Evolutionary conservation across 2,888 invertebrate species (phyloP).

Genomic region (Nomada flava): DNA sequence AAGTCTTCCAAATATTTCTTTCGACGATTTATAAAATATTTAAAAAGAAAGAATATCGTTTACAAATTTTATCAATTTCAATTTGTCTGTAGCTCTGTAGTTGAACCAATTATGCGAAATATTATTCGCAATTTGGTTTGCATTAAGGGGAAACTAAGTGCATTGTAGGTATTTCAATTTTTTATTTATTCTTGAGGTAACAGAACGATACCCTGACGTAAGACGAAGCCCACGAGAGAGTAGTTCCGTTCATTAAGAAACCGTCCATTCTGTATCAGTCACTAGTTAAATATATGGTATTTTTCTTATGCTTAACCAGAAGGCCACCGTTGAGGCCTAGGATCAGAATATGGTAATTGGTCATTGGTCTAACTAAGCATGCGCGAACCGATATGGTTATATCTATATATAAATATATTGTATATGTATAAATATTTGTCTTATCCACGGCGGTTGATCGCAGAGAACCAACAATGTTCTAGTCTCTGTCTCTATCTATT

Average conservation of each 20-base stretch:
- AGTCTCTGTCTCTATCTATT: slow-evolving; percentile 41
- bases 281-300: slow-evolving; percentile 80
- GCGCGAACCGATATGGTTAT: slow-evolving; percentile 61
- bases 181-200: too few relatives aligned
- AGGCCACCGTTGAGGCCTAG: slow-evolving; percentile 95
- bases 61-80: too few relatives aligned
- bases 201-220: slow-evolving; percentile 42
- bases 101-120: too few relatives aligned
- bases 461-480: slow-evolving; percentile 72
- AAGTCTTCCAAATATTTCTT: too few relatives aligned
- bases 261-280: slow-evolving; percentile 73
- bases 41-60: too few relatives aligned
- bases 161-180: too few relatives aligned
- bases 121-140: too few relatives aligned
- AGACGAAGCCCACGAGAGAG: slow-evolving; percentile 30
- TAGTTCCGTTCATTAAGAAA: slow-evolving; percentile 47
- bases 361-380: slow-evolving; percentile 76
- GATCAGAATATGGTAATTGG: slow-evolving; percentile 96
- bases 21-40: too few relatives aligned
- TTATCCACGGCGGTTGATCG: slow-evolving; percentile 67
- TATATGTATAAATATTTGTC: slow-evolving; percentile 57
- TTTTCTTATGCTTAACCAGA: slow-evolving; percentile 87
- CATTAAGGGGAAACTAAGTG: too few relatives aligned
- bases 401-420: slow-evolving; percentile 28
- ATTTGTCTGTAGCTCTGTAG: too few relatives aligned